Base-by-base conservation (phyloP, 1,140 invertebrate species). In the Trichonephila clavipes region DNA sequence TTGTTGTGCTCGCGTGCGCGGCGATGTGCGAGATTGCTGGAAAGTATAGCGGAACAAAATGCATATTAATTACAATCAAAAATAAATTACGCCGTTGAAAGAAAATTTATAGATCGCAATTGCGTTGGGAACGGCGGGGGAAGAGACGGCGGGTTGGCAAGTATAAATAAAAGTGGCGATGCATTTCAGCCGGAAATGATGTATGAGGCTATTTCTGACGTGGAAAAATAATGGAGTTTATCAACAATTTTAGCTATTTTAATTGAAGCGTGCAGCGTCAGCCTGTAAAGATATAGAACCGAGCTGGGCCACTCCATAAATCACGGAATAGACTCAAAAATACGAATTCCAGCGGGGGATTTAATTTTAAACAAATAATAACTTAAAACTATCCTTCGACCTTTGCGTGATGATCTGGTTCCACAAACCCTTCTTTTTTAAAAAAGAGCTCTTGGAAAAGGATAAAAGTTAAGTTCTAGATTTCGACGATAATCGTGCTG, bases 211-310 rank as follows among this genome's bases (percentile, higher is more conserved):
- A 94, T 90, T 94, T 94, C 87, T 94, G 93, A 94, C 93, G 88
- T 85, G 58, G 72, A 94, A 90, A 94, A 94, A 94, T 94, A 94
- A 94, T 94, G 93, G 72, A 94, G 87, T 94, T 94, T 94, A 94
- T 94, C 93, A 94, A 94, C 93, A 94, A 94, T 94, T 94, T 94
- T 94, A 94, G 93, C 93, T 94, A 94, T 94, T 94, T 94, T 94
- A 94, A 94, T 94, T 94, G 93, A 94, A 94, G 93, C 93, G 93
- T 94, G 88, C 72, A 81, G 28, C 82, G 40, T 58, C 51, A 62
- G 66, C 66, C n/a, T 44, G 88, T 58, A 24, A 90, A 82, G 92
- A 93, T 77, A 88, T 82, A 93, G 44, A 61, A 69, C 18, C 66
- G 59, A 24, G 59, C 34, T 87, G 83, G 91, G 91, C 83, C 83